Evolutionary conservation across 2,888 invertebrate species (phyloP), one percentile per base, ranked within the genome.

Genomic region (Eupithecia inturbata): DNA sequence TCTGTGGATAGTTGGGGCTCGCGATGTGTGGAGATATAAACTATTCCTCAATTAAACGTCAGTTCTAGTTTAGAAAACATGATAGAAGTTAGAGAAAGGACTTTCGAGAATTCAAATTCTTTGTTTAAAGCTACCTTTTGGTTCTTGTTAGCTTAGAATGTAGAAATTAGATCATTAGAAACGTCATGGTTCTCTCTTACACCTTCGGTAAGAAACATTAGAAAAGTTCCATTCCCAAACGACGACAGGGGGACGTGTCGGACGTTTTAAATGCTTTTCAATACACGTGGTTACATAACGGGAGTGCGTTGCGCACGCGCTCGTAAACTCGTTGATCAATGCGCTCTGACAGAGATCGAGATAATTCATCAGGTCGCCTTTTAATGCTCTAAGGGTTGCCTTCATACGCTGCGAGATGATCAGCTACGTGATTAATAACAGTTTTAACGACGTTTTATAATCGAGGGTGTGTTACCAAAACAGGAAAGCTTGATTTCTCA

Each of bases 1-100:
- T 66, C 28, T 33, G 62, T 31, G 64, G 68, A 57, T 72, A 66
- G 68, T 31, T 71, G 22, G 22, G 49, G 10, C 49, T 36, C 67
- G 70, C 70, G 72, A 67, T 71, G 33, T 33, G 74, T 41, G 45
- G 36, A n/a, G 19, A 63, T 33, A 63, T 33, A 63, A 64, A 31
- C 36, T 64, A 64, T 64, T n/a, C 31, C 64, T 64, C 64, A 22
- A 64, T 33, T 19, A 63, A 28, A 33, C 33, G 64, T 64, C 12
- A n/a, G 22, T 1, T 64, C 5, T 64, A n/a, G 28, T 64, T 62
- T 62, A 31, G 62, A 62, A 62, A 62, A 31, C 16, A 26, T 4
- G 22, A 26, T 12, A 22, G 22, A 57, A 57, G 26, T 26, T 57
- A 26, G 57, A 1, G 26, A 14, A 57, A 57, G 12, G 3, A 57